Conservation (phyloP, 2,797 vertebrate species). For the Momotus momota region DNA sequence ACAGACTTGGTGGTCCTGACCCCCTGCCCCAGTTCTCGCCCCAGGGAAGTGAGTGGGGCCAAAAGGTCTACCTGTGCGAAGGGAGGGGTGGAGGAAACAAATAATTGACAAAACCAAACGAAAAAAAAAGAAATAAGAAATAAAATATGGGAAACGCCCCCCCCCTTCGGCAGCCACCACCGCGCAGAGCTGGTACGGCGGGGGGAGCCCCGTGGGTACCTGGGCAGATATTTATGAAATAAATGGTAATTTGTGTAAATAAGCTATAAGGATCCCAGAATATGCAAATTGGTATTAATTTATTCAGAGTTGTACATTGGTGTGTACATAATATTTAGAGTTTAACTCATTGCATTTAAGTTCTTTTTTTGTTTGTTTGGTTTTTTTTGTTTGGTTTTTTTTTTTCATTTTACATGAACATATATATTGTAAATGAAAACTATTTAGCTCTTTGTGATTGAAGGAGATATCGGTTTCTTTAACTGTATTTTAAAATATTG, state of each 20-base stretch:
- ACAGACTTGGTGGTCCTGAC: neutral
- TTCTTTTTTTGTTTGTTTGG: slow-evolving; percentile 9
- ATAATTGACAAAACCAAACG: neutral
- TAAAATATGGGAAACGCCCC: neutral
- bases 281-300: slow-evolving; percentile 99
- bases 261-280: slow-evolving; percentile 95
- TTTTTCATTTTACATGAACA: slow-evolving; percentile 88
- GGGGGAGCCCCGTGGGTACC: slow-evolving; percentile 23
- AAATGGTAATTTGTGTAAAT: slow-evolving; percentile 97
- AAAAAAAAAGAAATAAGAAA: neutral
- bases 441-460: slow-evolving; percentile 91
- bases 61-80: neutral
- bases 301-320: slow-evolving; percentile 99
- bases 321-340: slow-evolving; percentile 97
- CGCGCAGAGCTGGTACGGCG: neutral
- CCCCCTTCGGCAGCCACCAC: neutral
- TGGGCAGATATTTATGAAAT: slow-evolving; percentile 97
- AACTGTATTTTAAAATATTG: slow-evolving; percentile 84
- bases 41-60: neutral
- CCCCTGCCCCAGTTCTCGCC: neutral
- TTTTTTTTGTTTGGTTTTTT: slow-evolving; percentile 68
- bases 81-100: neutral
- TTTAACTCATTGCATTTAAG: slow-evolving; percentile 89
- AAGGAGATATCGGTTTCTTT: slow-evolving; percentile 77
- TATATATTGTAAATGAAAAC: slow-evolving; percentile 92